A percentile compares a stretch with the other conserved stretches of the same genome.
These are phyloP conservation scores for Tholera decimalis DNA, from an alignment of 2,888 invertebrate species.

Conservation along the genomic window DNA sequence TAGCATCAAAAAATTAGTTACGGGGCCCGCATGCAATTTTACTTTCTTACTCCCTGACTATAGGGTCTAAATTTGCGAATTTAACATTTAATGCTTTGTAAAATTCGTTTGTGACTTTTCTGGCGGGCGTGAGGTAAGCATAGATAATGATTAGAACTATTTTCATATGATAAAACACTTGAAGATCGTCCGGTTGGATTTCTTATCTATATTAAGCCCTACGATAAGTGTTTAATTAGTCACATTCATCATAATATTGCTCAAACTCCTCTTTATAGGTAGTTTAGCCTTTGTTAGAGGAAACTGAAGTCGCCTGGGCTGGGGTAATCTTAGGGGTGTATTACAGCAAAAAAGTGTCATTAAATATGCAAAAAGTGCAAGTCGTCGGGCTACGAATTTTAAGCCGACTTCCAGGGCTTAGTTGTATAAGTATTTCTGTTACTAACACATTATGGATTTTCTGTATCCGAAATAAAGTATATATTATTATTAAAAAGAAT, in stretches of 20 bases:
- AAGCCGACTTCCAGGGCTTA: constrained; percentile 22
- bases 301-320: constrained; percentile 7
- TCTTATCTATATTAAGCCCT: constrained; percentile 29
- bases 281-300: constrained; percentile 8
- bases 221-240: constrained; percentile 18
- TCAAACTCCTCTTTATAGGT: not conserved
- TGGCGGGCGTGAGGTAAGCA: constrained; percentile 43
- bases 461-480: no score
- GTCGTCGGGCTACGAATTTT: constrained; percentile 38
- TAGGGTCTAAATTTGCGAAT: constrained; percentile 66
- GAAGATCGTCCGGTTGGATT: constrained; percentile 23
- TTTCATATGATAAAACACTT: constrained; percentile 54
- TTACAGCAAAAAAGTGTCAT: constrained; percentile 44
- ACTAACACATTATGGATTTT: no score
- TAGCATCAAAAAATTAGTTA: constrained; percentile 83
- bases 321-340: constrained; percentile 35
- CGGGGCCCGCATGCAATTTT: constrained; percentile 59
- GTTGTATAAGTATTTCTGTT: no score
- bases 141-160: constrained; percentile 54
- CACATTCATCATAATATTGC: constrained; percentile 12
- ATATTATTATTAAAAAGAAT: no score
- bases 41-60: constrained; percentile 28
- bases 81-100: constrained; percentile 54
- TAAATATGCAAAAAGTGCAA: constrained; percentile 53
- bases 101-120: constrained; percentile 68